These are phyloP conservation scores for Brassicogethes aeneus DNA, from an alignment of 2,888 invertebrate genomes.

Conservation along the genomic window DNA sequence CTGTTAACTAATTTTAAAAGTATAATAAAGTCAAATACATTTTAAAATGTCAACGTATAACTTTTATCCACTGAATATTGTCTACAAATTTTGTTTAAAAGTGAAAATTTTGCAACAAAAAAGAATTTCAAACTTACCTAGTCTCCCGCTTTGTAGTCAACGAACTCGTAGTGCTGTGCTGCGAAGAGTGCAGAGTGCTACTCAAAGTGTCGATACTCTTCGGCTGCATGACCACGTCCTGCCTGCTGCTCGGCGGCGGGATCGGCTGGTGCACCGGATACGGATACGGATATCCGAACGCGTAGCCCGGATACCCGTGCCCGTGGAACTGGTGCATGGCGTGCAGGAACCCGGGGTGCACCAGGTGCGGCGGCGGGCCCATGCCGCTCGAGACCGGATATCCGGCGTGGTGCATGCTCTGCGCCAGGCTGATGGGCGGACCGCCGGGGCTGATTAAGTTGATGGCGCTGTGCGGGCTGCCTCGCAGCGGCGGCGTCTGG, in stretches of 20 bases:
- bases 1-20: no score
- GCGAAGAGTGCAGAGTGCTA: constrained; percentile 58
- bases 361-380: constrained; percentile 64
- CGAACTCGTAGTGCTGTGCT: constrained; percentile 62
- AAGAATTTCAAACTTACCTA: constrained; percentile 47
- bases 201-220: constrained; percentile 47
- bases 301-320: constrained; percentile 61
- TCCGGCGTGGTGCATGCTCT: constrained; percentile 55
- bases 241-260: constrained; percentile 47
- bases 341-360: constrained; percentile 57
- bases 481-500: constrained; percentile 42
- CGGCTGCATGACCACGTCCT: constrained; percentile 21
- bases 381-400: constrained; percentile 43
- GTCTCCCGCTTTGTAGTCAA: constrained; percentile 63
- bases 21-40: no score
- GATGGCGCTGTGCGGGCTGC: constrained; percentile 48
- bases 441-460: constrained; percentile 50
- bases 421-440: constrained; percentile 51
- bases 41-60: no score
- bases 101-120: no score
- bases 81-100: no score
- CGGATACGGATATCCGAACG: constrained; percentile 62
- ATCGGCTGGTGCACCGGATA: constrained; percentile 68
- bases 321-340: constrained; percentile 53
- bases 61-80: no score